phyloP scores from a whole-genome alignment of 2,888 invertebrate species.

The Lasius platythorax region DNA sequence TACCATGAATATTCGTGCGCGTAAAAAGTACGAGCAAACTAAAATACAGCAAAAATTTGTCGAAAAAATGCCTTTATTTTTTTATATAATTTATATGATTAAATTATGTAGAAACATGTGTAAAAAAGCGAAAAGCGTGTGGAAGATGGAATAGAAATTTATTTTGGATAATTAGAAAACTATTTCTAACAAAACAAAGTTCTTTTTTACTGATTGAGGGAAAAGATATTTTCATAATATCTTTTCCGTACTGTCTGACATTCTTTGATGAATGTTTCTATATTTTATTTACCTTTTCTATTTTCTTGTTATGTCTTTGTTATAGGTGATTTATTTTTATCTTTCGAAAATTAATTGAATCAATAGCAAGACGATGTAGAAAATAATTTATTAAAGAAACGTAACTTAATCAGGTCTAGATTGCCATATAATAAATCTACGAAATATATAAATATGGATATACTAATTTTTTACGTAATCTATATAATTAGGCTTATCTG shows the following conservation, averaged over 20 bases:
- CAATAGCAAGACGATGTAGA: not conserved
- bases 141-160: not conserved
- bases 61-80: slow-evolving; percentile 1
- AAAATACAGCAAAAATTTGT: slow-evolving; percentile 23
- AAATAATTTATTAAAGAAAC: not conserved
- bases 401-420: not conserved
- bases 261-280: not conserved
- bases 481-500: not conserved
- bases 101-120: not conserved
- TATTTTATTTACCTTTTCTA: not conserved
- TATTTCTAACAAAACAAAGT: not conserved
- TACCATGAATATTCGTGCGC: not conserved
- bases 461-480: not conserved
- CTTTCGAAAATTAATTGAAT: not conserved
- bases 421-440: not conserved
- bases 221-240: slow-evolving; percentile 17
- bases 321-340: not conserved
- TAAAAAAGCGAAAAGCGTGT: not conserved
- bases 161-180: not conserved
- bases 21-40: not conserved
- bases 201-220: not conserved
- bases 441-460: not conserved
- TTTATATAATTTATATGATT: not conserved
- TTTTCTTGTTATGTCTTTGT: not conserved
- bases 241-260: not conserved